Conservation (phyloP, 2,888 invertebrate genomes). For the Argynnis bischoffii region DNA sequence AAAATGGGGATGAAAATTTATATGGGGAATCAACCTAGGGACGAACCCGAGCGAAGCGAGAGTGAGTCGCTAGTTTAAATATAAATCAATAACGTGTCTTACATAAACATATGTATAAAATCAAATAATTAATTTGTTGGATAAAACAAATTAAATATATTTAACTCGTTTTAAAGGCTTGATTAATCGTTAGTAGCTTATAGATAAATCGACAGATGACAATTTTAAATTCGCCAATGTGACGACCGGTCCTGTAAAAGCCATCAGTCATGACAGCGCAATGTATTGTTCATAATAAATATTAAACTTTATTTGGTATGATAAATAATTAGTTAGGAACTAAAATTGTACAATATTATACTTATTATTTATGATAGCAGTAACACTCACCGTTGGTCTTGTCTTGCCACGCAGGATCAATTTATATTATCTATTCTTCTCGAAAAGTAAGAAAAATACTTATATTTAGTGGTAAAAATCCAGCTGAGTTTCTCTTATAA, state of each 20-base stretch:
- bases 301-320: neutral
- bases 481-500: no score
- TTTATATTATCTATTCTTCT: conserved; percentile 1
- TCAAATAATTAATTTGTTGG: no score
- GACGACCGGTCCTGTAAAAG: neutral
- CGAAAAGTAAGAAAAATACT: neutral
- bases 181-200: conserved; percentile 4
- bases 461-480: neutral
- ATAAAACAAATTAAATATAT: no score
- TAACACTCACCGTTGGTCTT: conserved; percentile 6
- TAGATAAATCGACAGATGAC: conserved; percentile 8
- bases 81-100: no score
- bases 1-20: no score
- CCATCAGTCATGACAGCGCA: conserved; percentile 7
- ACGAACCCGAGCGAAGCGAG: no score
- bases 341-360: neutral
- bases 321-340: conserved; percentile 3
- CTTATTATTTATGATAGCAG: conserved; percentile 14
- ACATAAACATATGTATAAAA: no score
- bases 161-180: neutral
- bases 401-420: conserved; percentile 2
- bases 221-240: conserved; percentile 5
- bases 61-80: no score
- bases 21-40: no score
- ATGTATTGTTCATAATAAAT: conserved; percentile 12